These are phyloP conservation scores for Ephialtes manifestator DNA, from an alignment of 2,888 invertebrate species.

Conservation along the genomic window DNA sequence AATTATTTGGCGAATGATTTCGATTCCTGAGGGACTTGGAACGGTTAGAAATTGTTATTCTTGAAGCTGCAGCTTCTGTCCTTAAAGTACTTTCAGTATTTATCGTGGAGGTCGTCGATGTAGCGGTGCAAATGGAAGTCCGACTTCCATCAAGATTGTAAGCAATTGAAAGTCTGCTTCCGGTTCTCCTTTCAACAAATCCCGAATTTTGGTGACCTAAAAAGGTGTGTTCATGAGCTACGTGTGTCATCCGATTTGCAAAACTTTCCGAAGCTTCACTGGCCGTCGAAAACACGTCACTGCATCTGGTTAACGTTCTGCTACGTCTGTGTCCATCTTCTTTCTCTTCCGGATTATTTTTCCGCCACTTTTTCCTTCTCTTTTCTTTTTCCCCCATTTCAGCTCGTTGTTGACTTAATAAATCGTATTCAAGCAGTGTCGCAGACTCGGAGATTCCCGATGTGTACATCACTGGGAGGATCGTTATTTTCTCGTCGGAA, in stretches of 20 bases:
- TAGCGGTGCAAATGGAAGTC: constrained; percentile 38
- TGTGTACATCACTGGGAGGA: constrained; percentile 74
- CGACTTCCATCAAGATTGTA: constrained; percentile 51
- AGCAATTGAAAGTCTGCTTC: constrained; percentile 55
- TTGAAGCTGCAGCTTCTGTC: constrained; percentile 23
- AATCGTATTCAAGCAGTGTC: constrained; percentile 2
- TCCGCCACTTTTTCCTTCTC: neutral
- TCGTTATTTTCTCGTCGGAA: constrained; percentile 70
- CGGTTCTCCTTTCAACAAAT: constrained; percentile 42
- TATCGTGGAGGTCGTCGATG: constrained; percentile 51
- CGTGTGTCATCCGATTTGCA: constrained; percentile 32
- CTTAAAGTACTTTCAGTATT: constrained; percentile 42
- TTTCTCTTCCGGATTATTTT: constrained; percentile 9
- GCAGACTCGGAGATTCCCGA: constrained; percentile 65
- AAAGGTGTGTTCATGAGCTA: constrained; percentile 31
- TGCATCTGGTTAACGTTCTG: constrained; percentile 17
- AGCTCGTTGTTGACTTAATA: neutral
- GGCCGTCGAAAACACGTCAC: constrained; percentile 19
- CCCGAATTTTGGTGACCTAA: constrained; percentile 28
- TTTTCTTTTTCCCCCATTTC: neutral
- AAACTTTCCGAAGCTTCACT: constrained; percentile 41
- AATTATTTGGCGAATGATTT: neutral
- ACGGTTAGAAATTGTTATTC: constrained; percentile 3
- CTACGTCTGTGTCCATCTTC: neutral
- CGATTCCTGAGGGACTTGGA: neutral